A percentile compares a stretch with the other conserved stretches of the same genome.
These are phyloP conservation scores for Cotesia congregata DNA, from an alignment of 2,888 invertebrate genomes.

Conservation along the genomic window DNA sequence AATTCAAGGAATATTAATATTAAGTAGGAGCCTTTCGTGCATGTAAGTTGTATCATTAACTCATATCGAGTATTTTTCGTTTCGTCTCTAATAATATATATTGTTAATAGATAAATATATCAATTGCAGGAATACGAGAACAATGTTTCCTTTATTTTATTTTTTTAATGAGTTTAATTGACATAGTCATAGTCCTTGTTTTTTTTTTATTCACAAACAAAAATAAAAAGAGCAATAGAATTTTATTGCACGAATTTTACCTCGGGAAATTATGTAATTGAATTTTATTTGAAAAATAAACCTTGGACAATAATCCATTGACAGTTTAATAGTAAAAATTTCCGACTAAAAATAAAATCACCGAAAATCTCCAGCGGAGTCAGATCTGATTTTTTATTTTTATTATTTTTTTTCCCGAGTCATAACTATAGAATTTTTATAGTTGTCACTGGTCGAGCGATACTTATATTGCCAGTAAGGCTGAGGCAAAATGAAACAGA, in stretches of 20 bases:
- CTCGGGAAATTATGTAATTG: too few relatives aligned
- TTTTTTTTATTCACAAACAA: too few relatives aligned
- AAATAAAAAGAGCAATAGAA: too few relatives aligned
- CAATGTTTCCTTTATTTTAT: too few relatives aligned
- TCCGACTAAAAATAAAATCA: not conserved
- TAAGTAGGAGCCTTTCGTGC: not conserved
- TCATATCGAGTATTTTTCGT: not conserved
- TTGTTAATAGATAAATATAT: not conserved
- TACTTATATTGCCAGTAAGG: too few relatives aligned
- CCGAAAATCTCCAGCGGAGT: not conserved
- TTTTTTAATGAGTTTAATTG: too few relatives aligned
- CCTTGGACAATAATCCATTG: too few relatives aligned
- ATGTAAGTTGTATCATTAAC: not conserved
- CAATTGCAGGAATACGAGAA: not conserved
- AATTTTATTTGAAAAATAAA: too few relatives aligned
- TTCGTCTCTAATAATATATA: not conserved
- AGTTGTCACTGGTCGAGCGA: conserved; percentile 43
- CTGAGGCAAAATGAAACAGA: not conserved
- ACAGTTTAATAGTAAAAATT: not conserved
- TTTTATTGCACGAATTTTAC: too few relatives aligned
- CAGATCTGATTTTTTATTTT: conserved; percentile 17
- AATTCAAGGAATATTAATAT: not conserved
- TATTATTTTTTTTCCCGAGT: conserved; percentile 42
- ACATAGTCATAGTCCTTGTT: too few relatives aligned
- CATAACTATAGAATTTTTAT: conserved; percentile 44